Evolutionary conservation across 53 echinoderm and acorn worm genomes (phyloP).

Genomic region (Actinopyga echinites): DNA sequence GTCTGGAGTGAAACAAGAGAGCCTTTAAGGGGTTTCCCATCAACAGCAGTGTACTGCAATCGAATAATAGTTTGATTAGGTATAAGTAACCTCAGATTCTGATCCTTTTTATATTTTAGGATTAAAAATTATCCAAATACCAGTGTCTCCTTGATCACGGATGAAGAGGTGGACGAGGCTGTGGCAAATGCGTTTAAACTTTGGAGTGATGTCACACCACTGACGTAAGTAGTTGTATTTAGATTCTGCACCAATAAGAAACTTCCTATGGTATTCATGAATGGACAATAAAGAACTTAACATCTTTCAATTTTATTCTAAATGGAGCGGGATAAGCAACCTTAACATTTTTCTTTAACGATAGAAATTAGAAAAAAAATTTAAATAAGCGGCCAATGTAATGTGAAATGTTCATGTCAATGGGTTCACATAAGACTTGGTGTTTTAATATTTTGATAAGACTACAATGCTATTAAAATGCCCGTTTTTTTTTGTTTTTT

Average conservation of each 20-base stretch:
- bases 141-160: slow-evolving; percentile 46
- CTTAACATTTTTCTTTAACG: too few species aligned
- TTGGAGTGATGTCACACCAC: slow-evolving; percentile 82
- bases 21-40: too few species aligned
- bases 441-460: too few species aligned
- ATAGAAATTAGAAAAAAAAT: too few species aligned
- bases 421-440: too few species aligned
- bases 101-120: slow-evolving; percentile 17
- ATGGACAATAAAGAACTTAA: not conserved
- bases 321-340: too few species aligned
- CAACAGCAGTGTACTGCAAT: too few species aligned
- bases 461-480: too few species aligned
- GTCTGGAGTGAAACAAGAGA: too few species aligned
- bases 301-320: not conserved
- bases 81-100: not conserved
- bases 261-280: not conserved
- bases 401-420: too few species aligned
- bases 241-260: not conserved
- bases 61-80: not conserved
- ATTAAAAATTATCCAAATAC: slow-evolving; percentile 60
- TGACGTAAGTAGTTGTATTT: slow-evolving; percentile 53
- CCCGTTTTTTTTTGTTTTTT: too few species aligned
- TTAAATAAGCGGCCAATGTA: too few species aligned
- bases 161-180: slow-evolving; percentile 54
- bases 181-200: slow-evolving; percentile 60